Evolutionary conservation across 2,113 vertebrate species (phyloP), one percentile per base, ranked within the genome.

Genomic region (Progne subis): DNA sequence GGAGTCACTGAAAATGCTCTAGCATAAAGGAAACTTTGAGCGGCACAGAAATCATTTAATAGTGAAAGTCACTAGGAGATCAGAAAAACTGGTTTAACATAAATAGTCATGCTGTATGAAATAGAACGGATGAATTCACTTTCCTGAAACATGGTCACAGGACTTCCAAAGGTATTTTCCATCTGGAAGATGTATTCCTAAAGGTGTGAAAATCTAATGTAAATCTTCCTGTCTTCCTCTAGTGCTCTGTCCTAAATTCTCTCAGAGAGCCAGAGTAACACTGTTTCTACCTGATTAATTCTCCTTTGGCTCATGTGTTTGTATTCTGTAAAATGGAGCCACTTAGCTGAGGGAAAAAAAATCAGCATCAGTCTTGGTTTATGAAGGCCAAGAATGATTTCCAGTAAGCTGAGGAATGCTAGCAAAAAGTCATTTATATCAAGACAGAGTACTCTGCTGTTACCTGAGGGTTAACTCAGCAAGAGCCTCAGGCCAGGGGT

Each of bases 41-140:
- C 14, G 16, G 37, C 53, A 69, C 32, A 88, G 28, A 94, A 83
- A 90, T 49, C 4, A 41, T 83, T 86, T 90, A 78, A 70, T 56
- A 57, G 47, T 78, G 39, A 93, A 97, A 94, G 87, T 96, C 93
- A 93, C 11, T 23, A 63, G 39, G 39, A 88, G 17, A 64, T 88
- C 44, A 77, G 85, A 88, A 92, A 96, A 92, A 83, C 25, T 64
- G 18, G 9, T 67, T 93, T 70, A 59, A 57, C 15, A 14, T 19
- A 63, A 60, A 82, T 86, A 57, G 52, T 71, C 67, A 26, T 57
- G 29, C 37, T 53, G 28, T 55, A 20, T 49, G 41, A 86, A 75
- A 60, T 0, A 90, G 52, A 90, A 90, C 0, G 0, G 41, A 82
- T 1, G 0, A 86, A 88, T 50, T 90, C 21, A 29, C 13, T 55